Base-by-base conservation (phyloP, 1,140 invertebrate species). In the Camponotus pennsylvanicus region DNA sequence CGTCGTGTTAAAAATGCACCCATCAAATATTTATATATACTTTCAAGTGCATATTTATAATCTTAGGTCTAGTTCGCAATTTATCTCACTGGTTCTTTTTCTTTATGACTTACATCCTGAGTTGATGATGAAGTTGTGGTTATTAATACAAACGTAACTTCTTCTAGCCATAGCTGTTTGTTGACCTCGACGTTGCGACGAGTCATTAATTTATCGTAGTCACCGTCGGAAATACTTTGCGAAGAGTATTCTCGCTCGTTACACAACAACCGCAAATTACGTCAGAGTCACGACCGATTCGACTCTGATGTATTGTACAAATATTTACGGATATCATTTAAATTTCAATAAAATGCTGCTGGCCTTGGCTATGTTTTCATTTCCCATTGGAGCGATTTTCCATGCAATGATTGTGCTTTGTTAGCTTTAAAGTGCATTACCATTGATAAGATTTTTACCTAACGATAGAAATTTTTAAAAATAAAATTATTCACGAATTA, bases 171-270 rank as follows among this genome's bases (percentile, higher is more conserved):
- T 45, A n/a, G 27, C 79, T 83, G 55, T 83, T 75, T 83, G 79
- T 83, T 83, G 79, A 83, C 79, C 79, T 83, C 79, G 69, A 83
- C 69, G 55, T 13, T 9, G 40, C 40, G 57, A 42, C 79, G 4
- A 63, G 79, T 75, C 55, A 75, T 83, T 83, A 83, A 75, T 83
- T 83, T 83, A 83, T 75, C 55, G 40, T 34, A 73, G 67, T 61
- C 79, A 45, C 69, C 55, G 69, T 49, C 69, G 55, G 55, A 27
- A 75, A 67, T 80, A 55, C 79, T 73, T 83, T 49, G 57, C 79
- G 40, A 73, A 49, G 55, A 83, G 59, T 37, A 83, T 83, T 73
- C 69, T 75, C 67, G 13, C 69, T 61, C 69, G 55, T 83, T 83
- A 61, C 69, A 64, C 79, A 83, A 83, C 69, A 13, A 13, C 7